Evolutionary conservation across 1,140 invertebrate genomes (phyloP).

Genomic region (Pomacea maculata): DNA sequence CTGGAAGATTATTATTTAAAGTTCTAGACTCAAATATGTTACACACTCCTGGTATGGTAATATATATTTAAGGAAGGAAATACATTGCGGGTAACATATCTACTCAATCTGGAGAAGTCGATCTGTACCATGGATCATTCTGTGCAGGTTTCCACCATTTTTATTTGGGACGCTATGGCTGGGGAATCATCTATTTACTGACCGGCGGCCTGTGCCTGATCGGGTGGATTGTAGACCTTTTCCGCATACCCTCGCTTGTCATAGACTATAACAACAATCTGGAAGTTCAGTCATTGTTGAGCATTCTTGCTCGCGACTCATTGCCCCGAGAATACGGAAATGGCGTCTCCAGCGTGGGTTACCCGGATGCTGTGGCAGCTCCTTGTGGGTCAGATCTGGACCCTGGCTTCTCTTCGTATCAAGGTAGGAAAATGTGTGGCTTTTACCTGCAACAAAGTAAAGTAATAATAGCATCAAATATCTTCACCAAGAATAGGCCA

Average conservation of each 20-base stretch:
- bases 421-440: too few relatives aligned
- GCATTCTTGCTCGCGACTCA: too few relatives aligned
- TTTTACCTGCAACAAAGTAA: too few relatives aligned
- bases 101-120: neutral
- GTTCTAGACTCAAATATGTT: neutral
- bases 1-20: neutral
- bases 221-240: slow-evolving; percentile 45
- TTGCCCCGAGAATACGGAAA: too few relatives aligned
- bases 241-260: slow-evolving; percentile 34
- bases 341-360: too few relatives aligned
- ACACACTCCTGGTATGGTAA: neutral
- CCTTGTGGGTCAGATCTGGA: too few relatives aligned
- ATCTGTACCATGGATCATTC: neutral
- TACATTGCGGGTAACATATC: too few relatives aligned
- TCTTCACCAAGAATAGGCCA: too few relatives aligned
- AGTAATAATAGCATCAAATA: too few relatives aligned
- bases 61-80: neutral
- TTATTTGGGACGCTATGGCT: slow-evolving; percentile 39
- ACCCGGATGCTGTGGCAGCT: too few relatives aligned
- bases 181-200: slow-evolving; percentile 40
- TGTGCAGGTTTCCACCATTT: slow-evolving; percentile 42
- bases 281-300: neutral
- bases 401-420: too few relatives aligned
- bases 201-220: slow-evolving; percentile 46
- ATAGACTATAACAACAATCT: slow-evolving; percentile 4